Evolutionary conservation across 1,140 invertebrate species (phyloP), one percentile per base, ranked within the genome.

Genomic region (Gryon sp.): DNA sequence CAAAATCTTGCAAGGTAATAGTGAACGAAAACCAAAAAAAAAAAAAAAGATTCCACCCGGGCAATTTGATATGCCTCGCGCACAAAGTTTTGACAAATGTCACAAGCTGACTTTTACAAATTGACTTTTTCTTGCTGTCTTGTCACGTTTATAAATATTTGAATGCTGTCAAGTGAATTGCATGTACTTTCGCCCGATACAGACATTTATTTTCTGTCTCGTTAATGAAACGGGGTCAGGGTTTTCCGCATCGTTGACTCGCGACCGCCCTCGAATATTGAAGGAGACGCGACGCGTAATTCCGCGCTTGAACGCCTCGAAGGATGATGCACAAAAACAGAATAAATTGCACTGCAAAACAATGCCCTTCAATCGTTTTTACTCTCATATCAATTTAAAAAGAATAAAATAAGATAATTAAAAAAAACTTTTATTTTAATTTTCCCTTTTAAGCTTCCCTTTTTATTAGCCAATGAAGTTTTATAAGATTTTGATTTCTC

Each of bases 211-310:
- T 48, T 70, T 59, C 53, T 15, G 46, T 43, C 22, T 22, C 46
- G 46, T 52, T 46, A 60, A 70, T 52, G 46, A 52, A 70, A 70
- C 20, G 43, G 24, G 66, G 66, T 70, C 66, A 70, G 53, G 53
- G 66, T 70, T 70, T 70, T 70, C 53, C 45, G 34, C 53, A 70
- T 59, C 55, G 66, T 70, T 59, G 66, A 59, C 53, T 60, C 45
- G 32, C 20, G 66, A 20, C 46, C 66, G 32, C 45, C 55, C 26
- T 12, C 24, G 7, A 28, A 11, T 24, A 24, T 40, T 22, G 65
- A 50, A 59, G 48, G 60, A 53, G 34, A 43, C 18, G 46, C 11
- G 24, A 28, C 43, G 20, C 34, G 45, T 63, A 63, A 63, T 63
- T 63, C 50, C 34, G 32, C 34, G 45, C 22, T 22, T 30, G 32